Evolutionary conservation across 2,113 vertebrate genomes (phyloP), one percentile per base, ranked within the genome.

Genomic region (Paratilapia polleni): DNA sequence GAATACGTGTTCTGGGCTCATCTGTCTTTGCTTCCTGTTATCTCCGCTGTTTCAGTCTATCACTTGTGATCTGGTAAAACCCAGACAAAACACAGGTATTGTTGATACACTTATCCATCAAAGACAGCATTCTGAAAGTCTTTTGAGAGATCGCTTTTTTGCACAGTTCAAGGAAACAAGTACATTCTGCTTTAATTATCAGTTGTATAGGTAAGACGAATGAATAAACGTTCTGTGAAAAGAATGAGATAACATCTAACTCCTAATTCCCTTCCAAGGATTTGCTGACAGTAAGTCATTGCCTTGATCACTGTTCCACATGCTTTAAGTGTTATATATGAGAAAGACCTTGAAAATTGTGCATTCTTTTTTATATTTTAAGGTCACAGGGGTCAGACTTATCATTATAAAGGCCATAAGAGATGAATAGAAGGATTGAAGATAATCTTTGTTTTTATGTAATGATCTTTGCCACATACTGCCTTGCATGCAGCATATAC

Each of bases 221-320:
- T 86, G 77, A 92, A 91, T 89, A 87, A 76, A 87, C 74, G 34
- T 43, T 73, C 24, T 31, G 26, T 88, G 73, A 90, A 90, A 93
- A 92, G 80, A 89, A 84, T 61, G 20, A 81, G 80, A 82, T 79
- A 90, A 78, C 75, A 68, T 90, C 78, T 62, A 82, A 59, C 52
- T 86, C 59, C 34, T 89, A 60, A 92, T 90, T 88, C 60, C 87
- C 73, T 87, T 84, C 28, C 82, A 92, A 89, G 85, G 89, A 74
- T 84, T 70, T 85, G 8, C 60, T 83, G 78, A 89, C 78, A 84
- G 52, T 77, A 78, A 77, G 75, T 75, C 66, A 73, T 75, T 89
- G 60, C 88, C 81, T 88, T 86, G 77, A 90, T 86, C 85, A 84
- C 77, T 77, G 82, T 81, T 83, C 90, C 60, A 4, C 70, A 43